Percentiles rank a stretch among this genome's conserved stretches.
Conservation (phyloP, 2,888 invertebrate species). For the Lepidocyrtoides sp. region DNA sequence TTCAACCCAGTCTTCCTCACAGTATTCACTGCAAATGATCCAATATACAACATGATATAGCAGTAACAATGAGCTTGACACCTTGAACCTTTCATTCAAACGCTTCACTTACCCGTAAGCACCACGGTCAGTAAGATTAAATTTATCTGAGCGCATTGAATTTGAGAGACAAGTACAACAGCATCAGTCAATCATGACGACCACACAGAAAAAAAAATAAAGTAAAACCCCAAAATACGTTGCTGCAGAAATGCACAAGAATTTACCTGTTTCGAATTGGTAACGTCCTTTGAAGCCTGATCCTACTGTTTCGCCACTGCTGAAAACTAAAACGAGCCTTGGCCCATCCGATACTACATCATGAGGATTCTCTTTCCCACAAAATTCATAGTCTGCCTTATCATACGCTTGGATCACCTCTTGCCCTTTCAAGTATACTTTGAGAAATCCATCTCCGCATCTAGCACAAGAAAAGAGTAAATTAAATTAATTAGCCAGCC, state of each 20-base stretch:
- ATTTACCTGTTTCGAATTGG: slow-evolving; percentile 93
- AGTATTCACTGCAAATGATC: slow-evolving; percentile 86
- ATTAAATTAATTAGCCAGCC: slow-evolving; percentile 36
- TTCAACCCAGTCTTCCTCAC: slow-evolving; percentile 97
- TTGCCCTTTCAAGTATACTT: slow-evolving; percentile 96
- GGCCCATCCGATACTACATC: slow-evolving; percentile 95
- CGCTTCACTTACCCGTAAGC: slow-evolving; percentile 90
- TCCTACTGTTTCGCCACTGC: slow-evolving; percentile 96
- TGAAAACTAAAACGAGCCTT: slow-evolving; percentile 97
- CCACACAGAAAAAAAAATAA: too few species aligned
- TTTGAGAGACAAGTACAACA: too few species aligned
- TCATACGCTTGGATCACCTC: slow-evolving; percentile 97
- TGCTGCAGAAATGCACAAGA: too few species aligned
- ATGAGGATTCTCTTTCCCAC: slow-evolving; percentile 94
- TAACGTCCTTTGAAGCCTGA: slow-evolving; percentile 96
- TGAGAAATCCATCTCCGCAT: slow-evolving; percentile 96
- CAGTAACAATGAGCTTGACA: too few species aligned
- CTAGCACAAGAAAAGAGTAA: slow-evolving; percentile 87
- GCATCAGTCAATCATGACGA: too few species aligned
- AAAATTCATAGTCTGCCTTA: slow-evolving; percentile 97
- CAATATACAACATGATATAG: too few species aligned
- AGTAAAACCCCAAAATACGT: slow-evolving; percentile 98
- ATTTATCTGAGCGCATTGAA: slow-evolving; percentile 93
- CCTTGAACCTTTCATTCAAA: background rate
- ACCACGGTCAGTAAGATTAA: slow-evolving; percentile 91